Evolutionary conservation across 1,140 invertebrate genomes (phyloP).

Genomic region (Diuraphis noxia): DNA sequence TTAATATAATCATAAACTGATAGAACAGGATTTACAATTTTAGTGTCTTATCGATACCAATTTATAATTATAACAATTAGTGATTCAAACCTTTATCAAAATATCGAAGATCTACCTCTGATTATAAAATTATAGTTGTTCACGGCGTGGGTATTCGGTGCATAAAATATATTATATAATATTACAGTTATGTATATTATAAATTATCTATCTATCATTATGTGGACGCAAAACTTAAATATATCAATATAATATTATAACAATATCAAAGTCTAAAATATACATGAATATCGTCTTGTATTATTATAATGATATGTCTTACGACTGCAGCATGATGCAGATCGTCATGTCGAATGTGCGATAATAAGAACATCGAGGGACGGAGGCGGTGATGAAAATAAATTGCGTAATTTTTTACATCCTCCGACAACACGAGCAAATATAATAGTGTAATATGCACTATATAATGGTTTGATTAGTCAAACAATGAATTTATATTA

Average conservation of each 20-base stretch:
- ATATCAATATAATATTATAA: background rate
- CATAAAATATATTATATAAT: background rate
- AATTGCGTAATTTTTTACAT: constrained; percentile 24
- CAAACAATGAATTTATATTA: constrained; percentile 12
- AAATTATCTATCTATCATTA: background rate
- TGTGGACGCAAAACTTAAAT: background rate
- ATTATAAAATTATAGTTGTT: too few relatives aligned
- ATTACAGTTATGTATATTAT: background rate
- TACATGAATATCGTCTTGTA: background rate
- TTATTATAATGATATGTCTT: background rate
- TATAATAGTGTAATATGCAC: background rate
- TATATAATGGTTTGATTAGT: constrained; percentile 4
- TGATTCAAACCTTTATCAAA: too few relatives aligned
- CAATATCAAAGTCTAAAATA: background rate
- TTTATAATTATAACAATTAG: too few relatives aligned
- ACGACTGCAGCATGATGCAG: background rate
- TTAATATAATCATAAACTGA: too few relatives aligned
- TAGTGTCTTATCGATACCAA: too few relatives aligned
- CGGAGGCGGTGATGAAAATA: background rate
- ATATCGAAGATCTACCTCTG: too few relatives aligned
- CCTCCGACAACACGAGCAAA: background rate
- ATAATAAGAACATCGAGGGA: background rate
- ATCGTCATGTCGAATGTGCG: background rate
- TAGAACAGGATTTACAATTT: too few relatives aligned
- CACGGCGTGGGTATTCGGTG: too few relatives aligned